phyloP scores from a whole-genome alignment of 2,113 vertebrate species.

The Alectura lathami region DNA sequence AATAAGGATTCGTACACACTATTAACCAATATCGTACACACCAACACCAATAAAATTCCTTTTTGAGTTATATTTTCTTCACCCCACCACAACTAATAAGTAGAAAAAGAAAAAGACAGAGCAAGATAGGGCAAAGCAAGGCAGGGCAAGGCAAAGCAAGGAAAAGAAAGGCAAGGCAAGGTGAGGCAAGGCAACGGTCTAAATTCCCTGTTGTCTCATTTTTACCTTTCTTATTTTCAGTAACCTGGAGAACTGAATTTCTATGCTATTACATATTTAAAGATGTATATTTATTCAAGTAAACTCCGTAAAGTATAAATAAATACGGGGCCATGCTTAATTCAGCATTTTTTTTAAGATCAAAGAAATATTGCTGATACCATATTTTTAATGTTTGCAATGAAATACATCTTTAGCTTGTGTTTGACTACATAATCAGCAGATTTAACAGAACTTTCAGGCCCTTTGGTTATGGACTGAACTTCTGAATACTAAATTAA shows the following conservation, averaged over 20 bases:
- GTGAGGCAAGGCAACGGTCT: not conserved
- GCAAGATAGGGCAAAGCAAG: too few species aligned
- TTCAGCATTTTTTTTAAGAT: not conserved
- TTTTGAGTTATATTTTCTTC: not conserved
- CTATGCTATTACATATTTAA: not conserved
- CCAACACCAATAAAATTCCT: not conserved
- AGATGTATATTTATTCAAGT: not conserved
- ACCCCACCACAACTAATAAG: accelerated
- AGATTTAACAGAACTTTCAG: not conserved
- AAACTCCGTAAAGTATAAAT: not conserved
- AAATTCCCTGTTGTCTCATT: accelerated
- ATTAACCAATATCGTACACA: too few species aligned
- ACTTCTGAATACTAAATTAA: slow-evolving; percentile 44
- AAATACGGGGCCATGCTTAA: not conserved
- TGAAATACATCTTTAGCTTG: not conserved
- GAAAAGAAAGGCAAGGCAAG: too few species aligned
- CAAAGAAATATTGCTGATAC: not conserved
- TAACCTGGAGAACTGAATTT: not conserved
- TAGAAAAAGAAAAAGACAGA: not conserved
- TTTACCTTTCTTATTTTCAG: not conserved
- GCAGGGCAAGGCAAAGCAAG: too few species aligned
- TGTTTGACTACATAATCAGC: not conserved
- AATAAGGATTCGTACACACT: not conserved
- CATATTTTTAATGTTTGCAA: not conserved
- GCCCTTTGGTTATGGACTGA: not conserved